phyloP scores from a whole-genome alignment of 2,888 invertebrate species.

The Clusia tigrina region DNA sequence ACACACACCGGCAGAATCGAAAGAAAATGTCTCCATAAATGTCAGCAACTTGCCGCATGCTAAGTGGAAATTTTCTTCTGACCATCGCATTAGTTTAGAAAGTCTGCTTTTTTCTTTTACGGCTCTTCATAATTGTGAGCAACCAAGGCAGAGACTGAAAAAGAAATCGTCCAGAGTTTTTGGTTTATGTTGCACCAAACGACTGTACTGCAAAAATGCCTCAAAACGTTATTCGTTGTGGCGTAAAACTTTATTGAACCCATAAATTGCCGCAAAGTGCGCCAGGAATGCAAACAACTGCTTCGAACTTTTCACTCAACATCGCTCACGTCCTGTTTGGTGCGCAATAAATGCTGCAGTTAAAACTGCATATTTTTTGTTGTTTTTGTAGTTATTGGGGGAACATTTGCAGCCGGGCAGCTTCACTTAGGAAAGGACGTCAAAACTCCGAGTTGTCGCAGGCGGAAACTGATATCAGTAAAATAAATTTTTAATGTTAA shows the following conservation, averaged over 20 bases:
- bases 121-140: too few species aligned
- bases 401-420: neutral
- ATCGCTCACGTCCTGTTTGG: neutral
- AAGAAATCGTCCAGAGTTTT: too few species aligned
- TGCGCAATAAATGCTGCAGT: too few species aligned
- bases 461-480: conserved; percentile 1
- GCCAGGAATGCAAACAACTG: conserved; percentile 11
- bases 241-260: conserved; percentile 16
- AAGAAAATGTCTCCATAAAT: conserved; percentile 33
- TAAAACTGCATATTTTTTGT: too few species aligned
- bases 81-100: conserved; percentile 27
- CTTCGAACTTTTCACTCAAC: neutral
- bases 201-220: too few species aligned
- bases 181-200: too few species aligned
- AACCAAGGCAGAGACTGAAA: too few species aligned
- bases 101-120: neutral
- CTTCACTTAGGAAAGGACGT: neutral
- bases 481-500: conserved; percentile 13
- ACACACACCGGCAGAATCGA: conserved; percentile 17
- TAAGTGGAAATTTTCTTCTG: conserved; percentile 19
- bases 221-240: too few species aligned
- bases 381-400: neutral
- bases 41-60: conserved; percentile 31
- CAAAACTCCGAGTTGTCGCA: neutral
- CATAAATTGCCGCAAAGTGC: conserved; percentile 16